Conservation (phyloP, 2,888 invertebrate species). For the Drosophila neonasuta region DNA sequence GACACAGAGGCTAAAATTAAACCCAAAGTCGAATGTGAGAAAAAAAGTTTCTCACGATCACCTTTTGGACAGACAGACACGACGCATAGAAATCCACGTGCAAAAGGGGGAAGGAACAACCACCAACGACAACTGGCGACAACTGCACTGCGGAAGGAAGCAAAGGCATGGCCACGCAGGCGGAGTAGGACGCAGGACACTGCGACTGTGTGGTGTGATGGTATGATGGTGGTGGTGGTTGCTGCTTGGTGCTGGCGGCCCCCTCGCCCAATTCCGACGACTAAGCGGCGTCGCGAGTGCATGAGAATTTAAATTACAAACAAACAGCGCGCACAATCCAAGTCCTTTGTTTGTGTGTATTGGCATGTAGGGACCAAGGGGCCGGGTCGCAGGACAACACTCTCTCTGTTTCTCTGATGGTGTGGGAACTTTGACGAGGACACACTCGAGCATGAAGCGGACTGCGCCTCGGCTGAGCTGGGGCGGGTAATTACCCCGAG, state of each 20-base stretch:
- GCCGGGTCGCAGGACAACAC: slow-evolving; percentile 53
- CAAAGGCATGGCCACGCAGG: slow-evolving; percentile 55
- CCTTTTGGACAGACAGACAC: slow-evolving; percentile 60
- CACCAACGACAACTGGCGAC: slow-evolving; percentile 57
- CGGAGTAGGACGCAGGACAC: slow-evolving; percentile 71
- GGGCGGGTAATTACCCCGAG: slow-evolving; percentile 53
- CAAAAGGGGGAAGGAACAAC: slow-evolving; percentile 79
- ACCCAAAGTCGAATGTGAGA: slow-evolving; percentile 71
- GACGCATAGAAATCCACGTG: slow-evolving; percentile 77
- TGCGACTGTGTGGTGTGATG: slow-evolving; percentile 10
- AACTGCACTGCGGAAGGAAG: slow-evolving; percentile 63
- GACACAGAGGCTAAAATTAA: slow-evolving; percentile 67
- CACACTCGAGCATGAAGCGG: slow-evolving; percentile 70
- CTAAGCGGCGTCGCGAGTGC: slow-evolving; percentile 44
- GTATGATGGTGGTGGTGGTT: slow-evolving; percentile 46
- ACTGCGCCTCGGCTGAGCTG: slow-evolving; percentile 29
- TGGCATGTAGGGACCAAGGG: slow-evolving; percentile 58
- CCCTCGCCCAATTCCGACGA: slow-evolving; percentile 41
- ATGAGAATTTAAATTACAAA: slow-evolving; percentile 76
- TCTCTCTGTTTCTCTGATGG: slow-evolving; percentile 41
- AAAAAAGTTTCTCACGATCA: slow-evolving; percentile 80
- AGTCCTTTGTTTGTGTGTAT: slow-evolving; percentile 60
- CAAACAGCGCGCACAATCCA: slow-evolving; percentile 63
- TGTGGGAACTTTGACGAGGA: slow-evolving; percentile 70
- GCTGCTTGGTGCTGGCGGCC: slow-evolving; percentile 39